These are phyloP conservation scores for Diorhabda sublineata DNA, from an alignment of 1,140 invertebrate genomes.

Conservation along the genomic window DNA sequence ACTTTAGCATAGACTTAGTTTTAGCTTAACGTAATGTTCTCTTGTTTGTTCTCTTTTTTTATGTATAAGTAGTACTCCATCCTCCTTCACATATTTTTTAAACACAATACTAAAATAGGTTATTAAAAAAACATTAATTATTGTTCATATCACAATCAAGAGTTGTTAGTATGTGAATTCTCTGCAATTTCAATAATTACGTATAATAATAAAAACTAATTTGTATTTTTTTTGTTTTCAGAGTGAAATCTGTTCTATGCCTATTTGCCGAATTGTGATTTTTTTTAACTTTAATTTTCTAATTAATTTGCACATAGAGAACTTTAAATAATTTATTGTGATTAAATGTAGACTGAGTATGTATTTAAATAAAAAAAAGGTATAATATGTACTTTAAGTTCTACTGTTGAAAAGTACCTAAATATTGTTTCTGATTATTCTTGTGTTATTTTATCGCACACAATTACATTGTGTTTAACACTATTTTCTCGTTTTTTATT, in stretches of 20 bases:
- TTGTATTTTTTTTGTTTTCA: conserved; percentile 15
- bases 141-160: too few relatives aligned
- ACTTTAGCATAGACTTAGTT: too few relatives aligned
- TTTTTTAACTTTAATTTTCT: conserved; percentile 4
- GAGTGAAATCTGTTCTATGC: conserved; percentile 14
- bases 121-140: too few relatives aligned
- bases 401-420: conserved; percentile 8
- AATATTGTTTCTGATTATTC: conserved; percentile 12
- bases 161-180: too few relatives aligned
- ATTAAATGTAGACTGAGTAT: conserved; percentile 20
- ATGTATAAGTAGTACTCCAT: too few relatives aligned
- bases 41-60: too few relatives aligned
- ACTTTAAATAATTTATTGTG: conserved; percentile 17
- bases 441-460: conserved; percentile 15
- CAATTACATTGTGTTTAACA: not conserved
- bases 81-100: too few relatives aligned
- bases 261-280: conserved; percentile 19
- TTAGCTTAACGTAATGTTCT: too few relatives aligned
- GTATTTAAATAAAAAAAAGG: conserved; percentile 8
- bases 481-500: not conserved
- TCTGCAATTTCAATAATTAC: too few relatives aligned
- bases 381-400: not conserved
- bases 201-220: not conserved
- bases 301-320: not conserved
- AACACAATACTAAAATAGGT: too few relatives aligned